These are phyloP conservation scores for Lepus oiostolus DNA, from an alignment of 2,797 vertebrate genomes.

Conservation along the genomic window DNA sequence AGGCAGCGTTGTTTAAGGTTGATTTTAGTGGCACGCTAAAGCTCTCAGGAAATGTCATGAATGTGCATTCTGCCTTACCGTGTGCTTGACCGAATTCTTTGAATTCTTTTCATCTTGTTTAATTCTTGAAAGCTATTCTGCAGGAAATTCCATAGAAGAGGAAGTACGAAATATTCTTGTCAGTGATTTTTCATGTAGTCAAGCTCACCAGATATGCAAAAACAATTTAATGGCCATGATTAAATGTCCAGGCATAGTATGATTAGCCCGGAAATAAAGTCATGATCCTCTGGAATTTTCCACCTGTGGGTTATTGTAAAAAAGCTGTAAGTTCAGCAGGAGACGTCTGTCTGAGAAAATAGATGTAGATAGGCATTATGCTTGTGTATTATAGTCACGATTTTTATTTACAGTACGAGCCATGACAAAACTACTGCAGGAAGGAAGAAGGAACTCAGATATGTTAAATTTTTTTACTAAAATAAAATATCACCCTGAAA, in stretches of 20 bases:
- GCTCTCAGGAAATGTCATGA: background rate
- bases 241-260: conserved; percentile 6
- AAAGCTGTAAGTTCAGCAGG: conserved; percentile 14
- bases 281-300: conserved; percentile 47
- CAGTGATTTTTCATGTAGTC: conserved; percentile 51
- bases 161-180: conserved; percentile 48
- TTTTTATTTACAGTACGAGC: conserved; percentile 41
- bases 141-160: background rate
- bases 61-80: conserved; percentile 41
- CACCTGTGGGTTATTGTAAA: background rate
- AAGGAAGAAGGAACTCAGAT: background rate
- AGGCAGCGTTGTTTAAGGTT: conserved; percentile 35
- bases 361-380: background rate
- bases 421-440: background rate
- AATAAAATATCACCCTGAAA: conserved; percentile 35
- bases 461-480: conserved; percentile 38
- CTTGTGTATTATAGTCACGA: background rate
- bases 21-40: conserved; percentile 56
- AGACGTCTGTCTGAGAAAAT: conserved; percentile 33
- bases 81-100: conserved; percentile 42
- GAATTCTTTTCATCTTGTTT: conserved; percentile 52
- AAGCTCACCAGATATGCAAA: conserved; percentile 46
- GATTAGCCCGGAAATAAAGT: conserved; percentile 4
- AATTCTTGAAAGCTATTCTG: conserved; percentile 48
- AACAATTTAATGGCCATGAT: background rate